phyloP scores from a whole-genome alignment of 2,797 vertebrate genomes.

The Mormyrus hasselquistii region DNA sequence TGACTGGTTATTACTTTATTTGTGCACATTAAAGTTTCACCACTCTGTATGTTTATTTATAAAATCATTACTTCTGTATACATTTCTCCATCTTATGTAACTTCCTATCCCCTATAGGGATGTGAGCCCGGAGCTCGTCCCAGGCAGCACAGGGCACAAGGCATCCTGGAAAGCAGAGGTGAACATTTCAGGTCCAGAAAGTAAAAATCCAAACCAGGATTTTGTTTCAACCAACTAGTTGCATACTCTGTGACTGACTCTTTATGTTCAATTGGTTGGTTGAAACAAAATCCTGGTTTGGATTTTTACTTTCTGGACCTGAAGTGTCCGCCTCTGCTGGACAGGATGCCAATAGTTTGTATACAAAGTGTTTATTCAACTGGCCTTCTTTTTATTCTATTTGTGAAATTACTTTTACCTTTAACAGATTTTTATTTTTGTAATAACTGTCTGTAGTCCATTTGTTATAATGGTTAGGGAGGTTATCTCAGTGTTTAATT shows the following conservation, averaged over 20 bases:
- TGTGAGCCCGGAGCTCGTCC: not conserved
- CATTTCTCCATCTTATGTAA: not conserved
- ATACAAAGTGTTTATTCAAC: not conserved
- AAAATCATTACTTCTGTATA: constrained; percentile 1
- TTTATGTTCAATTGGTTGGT: too few relatives aligned
- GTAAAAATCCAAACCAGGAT: too few relatives aligned
- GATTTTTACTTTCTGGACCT: too few relatives aligned
- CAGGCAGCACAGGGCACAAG: not conserved
- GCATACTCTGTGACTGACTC: too few relatives aligned
- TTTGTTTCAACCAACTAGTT: too few relatives aligned
- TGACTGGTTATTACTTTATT: not conserved
- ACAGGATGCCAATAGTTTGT: not conserved
- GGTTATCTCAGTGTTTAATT: not conserved
- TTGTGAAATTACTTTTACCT: not conserved
- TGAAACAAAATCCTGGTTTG: too few relatives aligned
- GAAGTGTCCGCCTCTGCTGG: too few relatives aligned
- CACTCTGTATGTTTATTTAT: not conserved
- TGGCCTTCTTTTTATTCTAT: not conserved
- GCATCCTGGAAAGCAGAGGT: not conserved
- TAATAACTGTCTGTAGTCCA: not conserved
- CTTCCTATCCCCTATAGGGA: not conserved
- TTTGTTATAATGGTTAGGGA: not conserved
- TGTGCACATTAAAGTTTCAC: not conserved
- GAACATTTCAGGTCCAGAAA: too few relatives aligned
- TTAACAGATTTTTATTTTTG: constrained; percentile 6